Base-by-base conservation (phyloP, 1,140 invertebrate species). In the Trichonephila clavipes region DNA sequence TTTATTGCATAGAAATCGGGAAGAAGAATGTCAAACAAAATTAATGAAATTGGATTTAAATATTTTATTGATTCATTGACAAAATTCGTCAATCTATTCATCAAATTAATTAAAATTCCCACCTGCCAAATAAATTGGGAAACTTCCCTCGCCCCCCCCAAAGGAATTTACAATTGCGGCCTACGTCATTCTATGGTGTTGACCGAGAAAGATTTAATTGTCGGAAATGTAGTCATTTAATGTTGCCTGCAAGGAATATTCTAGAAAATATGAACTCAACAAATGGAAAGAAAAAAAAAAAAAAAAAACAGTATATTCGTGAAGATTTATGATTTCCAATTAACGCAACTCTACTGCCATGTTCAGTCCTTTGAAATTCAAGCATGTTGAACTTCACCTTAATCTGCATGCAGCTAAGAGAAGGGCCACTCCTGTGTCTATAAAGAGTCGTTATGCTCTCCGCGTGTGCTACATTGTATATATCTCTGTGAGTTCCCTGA, bases 401-500 rank as follows among this genome's bases (percentile, higher is more conserved):
- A 58, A 64, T 87, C 61, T 87, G 85, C 85, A 87, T 62, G 51
- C 58, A 87, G 59, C 85, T 59, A 16, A 77, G 72, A 69, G 72
- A 34, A 77, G 34, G 10, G 85, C 85, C 85, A 87, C 85, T 87
- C 85, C 85, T 64, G 61, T 19, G n/a, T 34, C 59, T 87, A 87
- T 28, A 40, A 87, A 40, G 24, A 87, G 24, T 58, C 51, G 64
- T 21, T 77, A 69, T 69, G 66, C 66, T n/a, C 66, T 69, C 66
- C 66, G 7, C 28, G 69, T 69, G 61, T 72, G 87, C 28, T 72
- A 89, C 87, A 89, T 62, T 89, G 87, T 89, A 89, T 72, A 89
- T 64, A 77, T 77, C 34, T 28, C 72, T 34, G 72, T 34, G 28
- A 77, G 72, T 77, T 62, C 16, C 51, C 59, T 87, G 85, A 58